Conservation (phyloP, 2,113 vertebrate genomes). For the Chaetorhynchus papuensis region DNA sequence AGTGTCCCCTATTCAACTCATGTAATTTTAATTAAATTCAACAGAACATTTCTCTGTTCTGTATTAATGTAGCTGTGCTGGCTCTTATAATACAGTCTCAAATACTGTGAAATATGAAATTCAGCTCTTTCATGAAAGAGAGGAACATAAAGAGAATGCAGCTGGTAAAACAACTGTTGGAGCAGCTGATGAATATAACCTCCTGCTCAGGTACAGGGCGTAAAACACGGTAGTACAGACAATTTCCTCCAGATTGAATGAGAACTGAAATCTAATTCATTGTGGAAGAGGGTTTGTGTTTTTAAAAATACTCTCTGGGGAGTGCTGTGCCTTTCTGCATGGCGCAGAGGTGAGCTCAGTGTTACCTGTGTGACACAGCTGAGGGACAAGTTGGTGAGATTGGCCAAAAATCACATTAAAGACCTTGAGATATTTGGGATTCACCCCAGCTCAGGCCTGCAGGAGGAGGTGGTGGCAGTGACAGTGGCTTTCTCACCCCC, state of each 20-base stretch:
- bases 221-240: background rate
- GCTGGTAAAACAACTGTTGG: background rate
- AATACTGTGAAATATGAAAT: background rate
- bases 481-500: background rate
- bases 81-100: background rate
- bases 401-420: background rate
- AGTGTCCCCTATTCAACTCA: background rate
- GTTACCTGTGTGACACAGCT: accelerated
- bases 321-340: background rate
- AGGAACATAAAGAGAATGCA: background rate
- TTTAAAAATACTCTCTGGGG: background rate
- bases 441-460: background rate
- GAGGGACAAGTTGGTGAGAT: background rate
- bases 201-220: background rate
- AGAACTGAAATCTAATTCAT: background rate
- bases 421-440: background rate
- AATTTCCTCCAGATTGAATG: background rate
- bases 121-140: background rate
- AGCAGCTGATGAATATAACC: background rate
- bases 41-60: background rate
- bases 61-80: background rate
- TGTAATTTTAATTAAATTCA: background rate
- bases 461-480: background rate
- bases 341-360: background rate
- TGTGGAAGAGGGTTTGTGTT: background rate